phyloP scores from a whole-genome alignment of 2,113 vertebrate genomes.

The Brienomyrus brachyistius region DNA sequence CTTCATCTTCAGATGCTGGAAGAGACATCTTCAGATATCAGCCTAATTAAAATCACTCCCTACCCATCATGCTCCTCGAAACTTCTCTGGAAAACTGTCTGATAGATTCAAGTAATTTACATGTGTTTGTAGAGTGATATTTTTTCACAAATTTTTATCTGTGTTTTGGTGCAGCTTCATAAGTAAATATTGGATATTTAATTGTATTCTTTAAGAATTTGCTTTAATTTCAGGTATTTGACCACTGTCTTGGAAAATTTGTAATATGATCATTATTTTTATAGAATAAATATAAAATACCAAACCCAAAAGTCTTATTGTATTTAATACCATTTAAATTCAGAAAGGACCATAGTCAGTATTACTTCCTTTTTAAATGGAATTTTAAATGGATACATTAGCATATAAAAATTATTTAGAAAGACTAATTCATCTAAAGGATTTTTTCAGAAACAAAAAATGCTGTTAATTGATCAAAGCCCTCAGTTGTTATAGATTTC shows the following conservation, averaged over 20 bases:
- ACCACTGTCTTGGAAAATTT: not conserved
- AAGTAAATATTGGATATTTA: not conserved
- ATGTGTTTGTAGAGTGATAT: not conserved
- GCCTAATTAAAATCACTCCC: not conserved
- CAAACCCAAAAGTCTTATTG: not conserved
- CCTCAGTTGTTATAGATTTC: not conserved
- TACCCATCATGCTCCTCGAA: not conserved
- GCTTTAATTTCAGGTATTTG: not conserved
- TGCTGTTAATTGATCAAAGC: not conserved
- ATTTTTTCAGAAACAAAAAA: not conserved
- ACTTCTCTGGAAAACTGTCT: not conserved
- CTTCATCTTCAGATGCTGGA: not conserved
- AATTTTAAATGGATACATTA: not conserved
- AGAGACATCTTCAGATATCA: not conserved
- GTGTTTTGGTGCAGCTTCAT: not conserved
- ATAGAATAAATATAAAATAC: not conserved
- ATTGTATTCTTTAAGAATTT: not conserved
- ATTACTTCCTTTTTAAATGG: not conserved
- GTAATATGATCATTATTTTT: not conserved
- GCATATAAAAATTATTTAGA: not conserved
- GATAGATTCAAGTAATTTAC: not conserved
- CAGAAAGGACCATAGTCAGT: not conserved
- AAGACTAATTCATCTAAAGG: not conserved
- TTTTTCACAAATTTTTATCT: not conserved
- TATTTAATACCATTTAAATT: not conserved